These are phyloP conservation scores for Lathamus discolor DNA, from an alignment of 2,113 vertebrate species.

Conservation along the genomic window DNA sequence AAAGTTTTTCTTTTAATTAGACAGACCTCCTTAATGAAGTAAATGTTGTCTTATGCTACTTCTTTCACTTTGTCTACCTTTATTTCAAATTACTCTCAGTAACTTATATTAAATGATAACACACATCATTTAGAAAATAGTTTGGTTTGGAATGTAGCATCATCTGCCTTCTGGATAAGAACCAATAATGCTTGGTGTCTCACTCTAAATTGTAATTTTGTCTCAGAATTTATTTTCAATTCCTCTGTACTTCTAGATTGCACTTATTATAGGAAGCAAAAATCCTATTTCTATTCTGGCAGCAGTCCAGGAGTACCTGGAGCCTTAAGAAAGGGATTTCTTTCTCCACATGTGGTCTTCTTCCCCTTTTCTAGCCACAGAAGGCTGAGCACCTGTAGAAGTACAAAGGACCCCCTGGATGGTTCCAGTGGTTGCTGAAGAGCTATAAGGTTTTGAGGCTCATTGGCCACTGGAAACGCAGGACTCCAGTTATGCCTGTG, in stretches of 20 bases:
- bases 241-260: background rate
- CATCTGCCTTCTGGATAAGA: conserved; percentile 35
- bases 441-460: background rate
- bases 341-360: background rate
- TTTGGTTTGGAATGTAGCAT: background rate
- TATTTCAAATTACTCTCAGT: background rate
- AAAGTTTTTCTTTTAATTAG: background rate
- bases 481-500: background rate
- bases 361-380: background rate
- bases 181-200: background rate
- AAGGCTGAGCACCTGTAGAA: background rate
- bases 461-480: background rate
- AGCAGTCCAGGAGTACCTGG: background rate
- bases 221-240: conserved; percentile 43
- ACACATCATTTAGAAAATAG: background rate
- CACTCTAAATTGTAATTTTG: conserved; percentile 45
- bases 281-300: conserved; percentile 14
- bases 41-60: background rate
- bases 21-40: background rate
- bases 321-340: background rate
- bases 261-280: background rate
- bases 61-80: background rate
- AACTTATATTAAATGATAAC: conserved; percentile 4
- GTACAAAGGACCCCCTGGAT: background rate
- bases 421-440: background rate